Percentiles rank a stretch among this genome's conserved stretches.
These are phyloP conservation scores for Rhinoraja longicauda DNA, from an alignment of 2,797 vertebrate species.

Conservation along the genomic window DNA sequence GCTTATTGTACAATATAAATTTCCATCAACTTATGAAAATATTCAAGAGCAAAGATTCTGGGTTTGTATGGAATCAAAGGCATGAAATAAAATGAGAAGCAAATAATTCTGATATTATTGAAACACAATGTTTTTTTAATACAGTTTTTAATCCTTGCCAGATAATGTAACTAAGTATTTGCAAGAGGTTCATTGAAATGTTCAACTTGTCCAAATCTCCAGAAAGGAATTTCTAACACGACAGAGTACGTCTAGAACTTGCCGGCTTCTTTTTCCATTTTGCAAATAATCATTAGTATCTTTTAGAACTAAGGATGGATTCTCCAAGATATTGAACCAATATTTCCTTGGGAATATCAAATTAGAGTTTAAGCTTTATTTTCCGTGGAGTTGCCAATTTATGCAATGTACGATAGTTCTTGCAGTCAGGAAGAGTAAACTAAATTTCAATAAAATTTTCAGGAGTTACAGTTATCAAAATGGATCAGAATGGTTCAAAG, in stretches of 20 bases:
- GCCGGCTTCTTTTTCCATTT: not conserved
- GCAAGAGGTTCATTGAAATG: not conserved
- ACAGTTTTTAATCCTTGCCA: not conserved
- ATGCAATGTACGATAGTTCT: not conserved
- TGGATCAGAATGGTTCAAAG: no score
- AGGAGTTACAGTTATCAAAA: not conserved
- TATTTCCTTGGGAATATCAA: not conserved
- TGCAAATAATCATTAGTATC: not conserved
- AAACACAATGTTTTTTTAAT: not conserved
- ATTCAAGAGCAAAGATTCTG: not conserved
- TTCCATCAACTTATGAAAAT: not conserved
- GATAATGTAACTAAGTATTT: not conserved
- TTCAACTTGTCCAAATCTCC: not conserved
- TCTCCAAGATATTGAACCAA: not conserved
- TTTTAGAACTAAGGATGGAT: not conserved
- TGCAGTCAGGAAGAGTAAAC: not conserved
- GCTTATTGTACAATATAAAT: conserved; percentile 4
- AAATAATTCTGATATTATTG: not conserved
- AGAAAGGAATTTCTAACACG: not conserved
- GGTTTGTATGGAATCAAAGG: not conserved
- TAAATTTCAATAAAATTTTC: not conserved
- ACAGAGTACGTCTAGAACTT: not conserved
- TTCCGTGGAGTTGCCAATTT: not conserved
- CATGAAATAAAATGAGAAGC: not conserved
- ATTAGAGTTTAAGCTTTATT: not conserved